phyloP scores from a whole-genome alignment of 64 coral and sea anemone genomes.

The Acropora yongei region DNA sequence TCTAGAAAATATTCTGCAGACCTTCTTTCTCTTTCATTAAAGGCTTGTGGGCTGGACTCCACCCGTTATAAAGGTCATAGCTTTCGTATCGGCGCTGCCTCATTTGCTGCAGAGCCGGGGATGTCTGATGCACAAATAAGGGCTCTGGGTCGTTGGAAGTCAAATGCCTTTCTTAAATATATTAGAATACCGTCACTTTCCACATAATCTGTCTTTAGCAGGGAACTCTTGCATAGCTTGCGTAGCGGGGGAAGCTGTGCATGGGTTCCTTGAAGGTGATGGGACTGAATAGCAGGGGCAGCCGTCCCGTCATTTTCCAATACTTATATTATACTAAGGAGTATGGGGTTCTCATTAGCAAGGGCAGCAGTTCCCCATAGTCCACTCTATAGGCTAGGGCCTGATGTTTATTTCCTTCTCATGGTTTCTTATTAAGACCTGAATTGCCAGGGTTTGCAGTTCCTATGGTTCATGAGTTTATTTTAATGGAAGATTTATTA shows the following conservation, averaged over 20 bases:
- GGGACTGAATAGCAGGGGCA: conserved; percentile 13
- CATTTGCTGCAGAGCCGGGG: conserved; percentile 45
- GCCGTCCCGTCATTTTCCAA: background rate
- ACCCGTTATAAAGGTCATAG: conserved; percentile 53
- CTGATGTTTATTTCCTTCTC: background rate
- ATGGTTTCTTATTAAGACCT: conserved; percentile 12
- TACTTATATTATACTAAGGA: background rate
- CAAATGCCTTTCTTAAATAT: no score
- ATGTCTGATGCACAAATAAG: conserved; percentile 62
- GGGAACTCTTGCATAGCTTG: background rate
- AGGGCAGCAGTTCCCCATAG: conserved; percentile 24
- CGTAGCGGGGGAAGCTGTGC: conserved; percentile 13
- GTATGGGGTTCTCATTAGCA: conserved; percentile 24
- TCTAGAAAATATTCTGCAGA: conserved; percentile 35
- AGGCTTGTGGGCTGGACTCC: conserved; percentile 49
- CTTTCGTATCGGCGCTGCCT: conserved; percentile 54
- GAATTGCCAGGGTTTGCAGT: background rate
- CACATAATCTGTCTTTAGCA: background rate
- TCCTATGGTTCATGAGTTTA: background rate
- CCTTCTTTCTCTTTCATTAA: conserved; percentile 52
- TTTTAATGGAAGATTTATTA: no score
- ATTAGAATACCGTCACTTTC: conserved; percentile 21
- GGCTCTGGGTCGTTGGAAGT: conserved; percentile 56
- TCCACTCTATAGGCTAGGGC: conserved; percentile 4
- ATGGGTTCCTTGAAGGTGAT: conserved; percentile 7